These are phyloP conservation scores for Invenusta paracnida DNA, from an alignment of 2,888 invertebrate genomes.

Conservation along the genomic window DNA sequence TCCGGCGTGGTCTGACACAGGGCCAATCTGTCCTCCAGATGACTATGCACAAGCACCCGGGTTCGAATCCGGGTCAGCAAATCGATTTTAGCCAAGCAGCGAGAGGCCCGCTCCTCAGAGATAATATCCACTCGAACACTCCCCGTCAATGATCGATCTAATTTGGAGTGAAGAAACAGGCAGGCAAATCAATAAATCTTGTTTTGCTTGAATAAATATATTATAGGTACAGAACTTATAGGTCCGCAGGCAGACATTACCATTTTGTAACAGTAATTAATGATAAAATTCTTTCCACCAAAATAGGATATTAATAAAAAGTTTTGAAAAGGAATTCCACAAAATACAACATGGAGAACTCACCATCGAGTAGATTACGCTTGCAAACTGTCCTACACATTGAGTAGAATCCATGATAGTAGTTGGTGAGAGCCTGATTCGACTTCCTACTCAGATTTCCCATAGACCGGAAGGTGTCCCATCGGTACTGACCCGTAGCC, in stretches of 20 bases:
- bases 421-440: slow-evolving; percentile 91
- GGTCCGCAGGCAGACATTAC: too few species aligned
- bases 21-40: slow-evolving; percentile 78
- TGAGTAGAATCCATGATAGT: slow-evolving; percentile 90
- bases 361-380: not conserved
- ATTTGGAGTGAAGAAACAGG: too few species aligned
- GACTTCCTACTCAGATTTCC: slow-evolving; percentile 86
- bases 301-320: too few species aligned
- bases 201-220: too few species aligned
- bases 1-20: slow-evolving; percentile 83
- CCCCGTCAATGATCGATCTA: too few species aligned
- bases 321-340: too few species aligned
- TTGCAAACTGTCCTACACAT: slow-evolving; percentile 88
- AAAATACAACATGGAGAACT: too few species aligned
- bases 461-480: slow-evolving; percentile 83
- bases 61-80: slow-evolving; percentile 84
- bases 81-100: slow-evolving; percentile 86
- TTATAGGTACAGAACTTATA: too few species aligned
- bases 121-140: slow-evolving; percentile 74
- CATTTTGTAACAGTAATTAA: too few species aligned
- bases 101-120: slow-evolving; percentile 82
- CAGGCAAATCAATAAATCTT: too few species aligned
- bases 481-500: too few species aligned
- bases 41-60: slow-evolving; percentile 79
- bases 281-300: too few species aligned